These are phyloP conservation scores for Yoshiicerus persimilis DNA, from an alignment of 1,140 invertebrate genomes.

Conservation along the genomic window DNA sequence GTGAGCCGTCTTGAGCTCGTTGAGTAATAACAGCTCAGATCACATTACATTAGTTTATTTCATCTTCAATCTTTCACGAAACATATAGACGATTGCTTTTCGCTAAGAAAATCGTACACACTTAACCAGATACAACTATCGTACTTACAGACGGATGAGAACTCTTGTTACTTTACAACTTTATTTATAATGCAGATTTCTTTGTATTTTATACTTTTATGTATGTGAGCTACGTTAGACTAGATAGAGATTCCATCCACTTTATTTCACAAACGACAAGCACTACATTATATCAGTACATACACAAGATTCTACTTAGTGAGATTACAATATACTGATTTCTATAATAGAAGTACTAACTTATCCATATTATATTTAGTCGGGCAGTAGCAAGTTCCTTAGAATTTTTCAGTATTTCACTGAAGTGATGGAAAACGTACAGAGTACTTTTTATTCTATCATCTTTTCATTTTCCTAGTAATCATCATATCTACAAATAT, in stretches of 20 bases:
- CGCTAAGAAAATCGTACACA: background rate
- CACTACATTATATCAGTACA: background rate
- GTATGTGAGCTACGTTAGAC: too few relatives aligned
- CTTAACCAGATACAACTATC: background rate
- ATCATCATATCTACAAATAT: conserved; percentile 3
- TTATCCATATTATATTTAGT: too few relatives aligned
- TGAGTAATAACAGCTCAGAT: background rate
- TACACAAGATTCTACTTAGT: background rate
- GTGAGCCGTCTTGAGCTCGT: background rate
- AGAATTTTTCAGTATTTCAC: background rate
- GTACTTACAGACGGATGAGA: background rate
- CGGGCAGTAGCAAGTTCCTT: too few relatives aligned
- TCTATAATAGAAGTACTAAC: too few relatives aligned
- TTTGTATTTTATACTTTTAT: background rate
- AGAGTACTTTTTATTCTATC: background rate
- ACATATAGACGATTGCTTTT: background rate
- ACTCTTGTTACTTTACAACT: background rate
- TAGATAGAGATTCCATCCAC: too few relatives aligned
- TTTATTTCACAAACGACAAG: background rate
- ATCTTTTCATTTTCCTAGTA: background rate
- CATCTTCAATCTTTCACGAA: background rate
- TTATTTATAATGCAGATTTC: background rate
- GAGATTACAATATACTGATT: background rate
- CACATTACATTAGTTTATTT: background rate
- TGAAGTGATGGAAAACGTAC: background rate